These are phyloP conservation scores for Euplagia quadripunctaria DNA, from an alignment of 2,888 invertebrate genomes.

Conservation along the genomic window DNA sequence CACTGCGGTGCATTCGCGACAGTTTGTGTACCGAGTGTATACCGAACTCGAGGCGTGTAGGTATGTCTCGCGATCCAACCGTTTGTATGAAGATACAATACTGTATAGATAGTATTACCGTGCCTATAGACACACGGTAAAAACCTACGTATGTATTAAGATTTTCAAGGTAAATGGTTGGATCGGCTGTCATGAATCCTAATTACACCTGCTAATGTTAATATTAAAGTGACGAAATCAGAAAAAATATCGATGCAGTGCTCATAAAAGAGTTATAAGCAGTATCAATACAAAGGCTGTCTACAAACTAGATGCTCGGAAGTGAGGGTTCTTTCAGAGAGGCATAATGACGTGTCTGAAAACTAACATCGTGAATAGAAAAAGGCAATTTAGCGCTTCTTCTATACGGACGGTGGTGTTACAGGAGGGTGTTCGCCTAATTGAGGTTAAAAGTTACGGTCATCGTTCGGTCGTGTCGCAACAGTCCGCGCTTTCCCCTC, in stretches of 20 bases:
- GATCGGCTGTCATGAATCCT: neutral
- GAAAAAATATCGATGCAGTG: slow-evolving; percentile 5
- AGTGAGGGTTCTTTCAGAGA: slow-evolving; percentile 56
- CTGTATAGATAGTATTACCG: too few relatives aligned
- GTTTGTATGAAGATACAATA: too few relatives aligned
- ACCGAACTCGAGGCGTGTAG: too few relatives aligned
- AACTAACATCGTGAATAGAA: slow-evolving; percentile 46
- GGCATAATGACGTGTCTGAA: slow-evolving; percentile 55
- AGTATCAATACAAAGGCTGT: slow-evolving; percentile 62
- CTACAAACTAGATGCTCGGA: slow-evolving; percentile 55
- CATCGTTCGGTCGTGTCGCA: slow-evolving; percentile 32
- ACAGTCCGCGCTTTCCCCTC: slow-evolving; percentile 40
- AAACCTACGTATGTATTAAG: neutral
- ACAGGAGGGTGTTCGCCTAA: slow-evolving; percentile 36
- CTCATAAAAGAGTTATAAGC: slow-evolving; percentile 1
- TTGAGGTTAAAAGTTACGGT: slow-evolving; percentile 48
- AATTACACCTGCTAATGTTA: neutral
- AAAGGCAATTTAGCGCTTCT: slow-evolving; percentile 46
- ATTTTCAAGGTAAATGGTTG: neutral
- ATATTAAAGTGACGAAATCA: neutral
- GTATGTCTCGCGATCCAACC: too few relatives aligned
- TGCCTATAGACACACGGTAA: neutral
- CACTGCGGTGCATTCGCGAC: too few relatives aligned
- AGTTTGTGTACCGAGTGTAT: too few relatives aligned
- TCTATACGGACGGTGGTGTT: slow-evolving; percentile 31